Base-by-base conservation (phyloP, 2,113 vertebrate species). In the Chamaea fasciata region DNA sequence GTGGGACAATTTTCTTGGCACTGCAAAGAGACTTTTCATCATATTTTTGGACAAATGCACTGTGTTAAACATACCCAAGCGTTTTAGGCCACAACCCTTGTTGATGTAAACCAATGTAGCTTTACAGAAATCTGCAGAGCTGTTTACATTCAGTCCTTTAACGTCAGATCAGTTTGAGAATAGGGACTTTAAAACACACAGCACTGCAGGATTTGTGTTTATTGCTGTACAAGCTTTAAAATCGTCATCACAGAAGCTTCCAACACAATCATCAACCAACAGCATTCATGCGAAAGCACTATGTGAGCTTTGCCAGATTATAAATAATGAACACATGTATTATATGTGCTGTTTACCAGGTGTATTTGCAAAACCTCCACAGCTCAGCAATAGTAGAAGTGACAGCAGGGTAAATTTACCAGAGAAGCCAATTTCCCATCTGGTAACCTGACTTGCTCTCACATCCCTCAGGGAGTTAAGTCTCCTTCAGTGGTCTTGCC, bases 1-100 rank as follows among this genome's bases (percentile, higher is more conserved):
- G 52, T 90, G 80, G 80, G 92, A 95, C 96, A 90, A 78, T 92
- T 82, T 89, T 65, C 85, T 67, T 96, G 93, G 95, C 92, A 57
- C 52, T 81, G 41, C 80, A 71, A 52, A 90, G 52, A 94, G 65
- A 95, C 56, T 42, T 35, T 10, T 68, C 76, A 65, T 94, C 68
- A 15, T 82, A 60, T 82, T 90, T 86, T 84, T 95, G 90, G 83
- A 84, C 73, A 90, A 96, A 90, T 57, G n/a, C 92, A 75, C 73
- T 46, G 41, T 46, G 73, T 56, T 75, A 64, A 95, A 90, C 64
- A 50, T 49, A 74, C 33, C 7, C 39, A 53, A 89, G 77, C 18
- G 70, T 65, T 67, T 64, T 16, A 90, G 76, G 23, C 47, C 56
- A 52, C 30, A 70, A 11, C 39, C 5, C 27, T 50, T 10, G 3